Evolutionary conservation across 2,888 invertebrate species (phyloP).

Genomic region (Drepanosiphum platanoidis): DNA sequence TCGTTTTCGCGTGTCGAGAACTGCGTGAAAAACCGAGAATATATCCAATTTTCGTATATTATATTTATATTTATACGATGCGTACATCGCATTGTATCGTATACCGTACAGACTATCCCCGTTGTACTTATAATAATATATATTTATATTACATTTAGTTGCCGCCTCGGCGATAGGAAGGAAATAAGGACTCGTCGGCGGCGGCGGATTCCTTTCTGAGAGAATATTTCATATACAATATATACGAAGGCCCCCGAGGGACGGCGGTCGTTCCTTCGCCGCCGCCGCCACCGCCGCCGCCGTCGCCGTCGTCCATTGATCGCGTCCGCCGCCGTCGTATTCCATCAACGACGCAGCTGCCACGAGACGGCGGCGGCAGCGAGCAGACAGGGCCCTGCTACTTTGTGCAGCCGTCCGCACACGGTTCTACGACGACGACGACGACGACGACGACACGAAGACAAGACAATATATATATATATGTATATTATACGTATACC

Average conservation of each 20-base stretch:
- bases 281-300: background rate
- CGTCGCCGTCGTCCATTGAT: constrained; percentile 30
- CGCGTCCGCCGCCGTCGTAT: constrained; percentile 30
- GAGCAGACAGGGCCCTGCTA: background rate
- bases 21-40: too few relatives aligned
- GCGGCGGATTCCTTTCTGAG: constrained; percentile 11
- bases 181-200: background rate
- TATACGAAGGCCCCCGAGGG: constrained; percentile 6
- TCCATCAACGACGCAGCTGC: constrained; percentile 44
- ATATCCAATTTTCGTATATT: too few relatives aligned
- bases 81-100: background rate
- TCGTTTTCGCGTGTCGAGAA: too few relatives aligned
- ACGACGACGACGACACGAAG: constrained; percentile 11
- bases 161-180: background rate
- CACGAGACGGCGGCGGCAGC: background rate
- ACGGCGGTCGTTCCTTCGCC: background rate
- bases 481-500: background rate
- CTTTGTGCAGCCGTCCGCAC: constrained; percentile 39
- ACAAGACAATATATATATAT: too few relatives aligned
- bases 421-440: background rate
- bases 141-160: background rate
- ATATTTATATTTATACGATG: too few relatives aligned
- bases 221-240: constrained; percentile 8
- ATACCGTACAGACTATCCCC: background rate
- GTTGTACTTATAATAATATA: too few relatives aligned